Conservation (phyloP, 2,888 invertebrate species). For the Pimpla rufipes region DNA sequence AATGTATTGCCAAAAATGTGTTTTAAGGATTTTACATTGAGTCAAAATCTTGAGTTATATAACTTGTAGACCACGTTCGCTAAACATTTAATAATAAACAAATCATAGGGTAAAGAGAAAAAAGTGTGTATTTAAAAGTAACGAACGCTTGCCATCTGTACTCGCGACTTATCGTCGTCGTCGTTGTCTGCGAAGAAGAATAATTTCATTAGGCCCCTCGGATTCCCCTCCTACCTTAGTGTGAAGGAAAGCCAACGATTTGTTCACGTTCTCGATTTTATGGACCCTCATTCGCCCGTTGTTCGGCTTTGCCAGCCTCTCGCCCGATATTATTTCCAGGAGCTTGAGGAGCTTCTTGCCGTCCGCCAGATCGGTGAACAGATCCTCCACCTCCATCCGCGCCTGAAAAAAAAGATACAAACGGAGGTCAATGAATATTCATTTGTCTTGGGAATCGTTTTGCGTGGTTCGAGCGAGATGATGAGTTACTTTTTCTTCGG, state of each 20-base stretch:
- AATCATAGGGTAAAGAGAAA: too few species aligned
- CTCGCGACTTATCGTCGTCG: constrained; percentile 1
- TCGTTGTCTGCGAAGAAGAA: neutral
- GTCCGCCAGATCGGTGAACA: constrained; percentile 98
- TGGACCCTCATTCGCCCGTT: constrained; percentile 98
- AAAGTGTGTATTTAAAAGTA: too few species aligned
- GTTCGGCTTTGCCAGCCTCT: constrained; percentile 98
- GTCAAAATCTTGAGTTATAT: too few species aligned
- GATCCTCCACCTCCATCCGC: constrained; percentile 98
- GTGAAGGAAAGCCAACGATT: constrained; percentile 97
- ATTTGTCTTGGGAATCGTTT: neutral
- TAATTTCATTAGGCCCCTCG: constrained; percentile 17
- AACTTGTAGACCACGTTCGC: too few species aligned
- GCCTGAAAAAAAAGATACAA: constrained; percentile 90
- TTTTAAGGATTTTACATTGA: too few species aligned
- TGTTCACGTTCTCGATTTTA: constrained; percentile 99
- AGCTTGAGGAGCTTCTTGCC: constrained; percentile 96
- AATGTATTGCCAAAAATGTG: too few species aligned
- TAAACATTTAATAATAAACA: too few species aligned
- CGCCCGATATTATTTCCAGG: constrained; percentile 99
- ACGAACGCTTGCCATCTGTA: too few species aligned
- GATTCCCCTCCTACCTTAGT: constrained; percentile 90
- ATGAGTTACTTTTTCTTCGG: neutral
- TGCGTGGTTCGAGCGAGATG: too few species aligned
- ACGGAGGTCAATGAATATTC: constrained; percentile 30